Base-by-base conservation (phyloP, 1,140 invertebrate genomes). In the Pararge aegeria region DNA sequence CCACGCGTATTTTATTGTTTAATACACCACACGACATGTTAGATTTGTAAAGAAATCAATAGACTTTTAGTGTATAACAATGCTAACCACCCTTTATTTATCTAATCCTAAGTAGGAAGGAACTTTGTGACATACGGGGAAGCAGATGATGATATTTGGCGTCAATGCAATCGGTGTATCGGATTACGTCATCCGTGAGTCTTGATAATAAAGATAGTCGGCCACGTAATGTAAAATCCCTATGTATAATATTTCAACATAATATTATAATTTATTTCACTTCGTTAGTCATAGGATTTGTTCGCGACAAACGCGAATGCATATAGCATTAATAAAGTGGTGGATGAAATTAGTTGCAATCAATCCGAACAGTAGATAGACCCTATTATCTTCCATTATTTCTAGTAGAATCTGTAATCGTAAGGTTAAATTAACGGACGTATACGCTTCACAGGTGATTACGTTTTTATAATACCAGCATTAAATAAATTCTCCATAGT, bases 391-490 rank as follows among this genome's bases (percentile, higher is more conserved):
- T 46, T 20, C 18, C 9, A 5, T 20, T 13, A 12, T 54, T 42
- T 24, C 20, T 42, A 19, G 18, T 53, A 38, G 34, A 37, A 37
- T 40, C 19, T 20, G 16, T 12, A 46, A 46, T 46, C 18, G 6
- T 12, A 46, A 46, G 16, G 7, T 19, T n/a, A 34, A 34, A 34
- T 46, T 19, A 46, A 46, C 19, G 16, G 19, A 46, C 38, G 13
- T 18, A 40, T 15, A 53, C 34, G 50, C 38, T 54, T 54, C 52
- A 54, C 38, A 54, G 52, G 10, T 40, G 21, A 54, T 44, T 42
- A 54, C 20, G 9, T 54, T 54, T 54, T 15, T 24, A 42, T 16
- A 24, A 16, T 27, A 24, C n/a, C 10, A 15, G 42, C 16, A 37
- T 27, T 54, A 42, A 54, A 54, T 42, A n/a, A 18, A 24, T 16